Conservation (phyloP, 2,888 invertebrate species). For the Vesta saturnalis region DNA sequence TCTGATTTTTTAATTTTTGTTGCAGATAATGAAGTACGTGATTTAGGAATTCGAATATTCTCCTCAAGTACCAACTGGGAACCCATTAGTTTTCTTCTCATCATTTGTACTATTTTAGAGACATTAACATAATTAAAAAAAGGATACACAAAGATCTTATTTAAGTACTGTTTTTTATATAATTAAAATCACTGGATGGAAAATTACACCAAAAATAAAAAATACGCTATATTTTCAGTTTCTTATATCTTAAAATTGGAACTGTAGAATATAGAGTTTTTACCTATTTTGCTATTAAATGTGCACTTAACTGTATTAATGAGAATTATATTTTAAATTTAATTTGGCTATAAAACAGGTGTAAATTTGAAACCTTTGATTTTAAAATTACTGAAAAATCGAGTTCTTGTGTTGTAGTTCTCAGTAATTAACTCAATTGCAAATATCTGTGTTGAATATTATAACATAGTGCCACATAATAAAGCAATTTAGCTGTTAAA, state of each 20-base stretch:
- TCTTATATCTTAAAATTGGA: slow-evolving; percentile 10
- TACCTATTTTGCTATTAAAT: slow-evolving; percentile 35
- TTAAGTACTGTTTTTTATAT: slow-evolving; percentile 43
- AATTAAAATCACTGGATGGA: slow-evolving; percentile 57
- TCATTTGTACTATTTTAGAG: slow-evolving; percentile 36
- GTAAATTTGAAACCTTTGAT: not conserved
- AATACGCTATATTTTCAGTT: slow-evolving; percentile 21
- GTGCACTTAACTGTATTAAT: slow-evolving; percentile 29
- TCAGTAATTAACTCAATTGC: too few relatives aligned
- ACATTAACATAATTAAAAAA: slow-evolving; percentile 45
- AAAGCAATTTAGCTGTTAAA: slow-evolving; percentile 51
- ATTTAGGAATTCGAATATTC: slow-evolving; percentile 54
- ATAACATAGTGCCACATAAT: slow-evolving; percentile 40
- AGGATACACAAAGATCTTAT: slow-evolving; percentile 42
- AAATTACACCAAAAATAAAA: slow-evolving; percentile 54
- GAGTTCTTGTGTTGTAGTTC: too few relatives aligned
- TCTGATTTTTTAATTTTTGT: slow-evolving; percentile 24
- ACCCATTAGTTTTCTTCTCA: slow-evolving; percentile 25
- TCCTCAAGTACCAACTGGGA: slow-evolving; percentile 28
- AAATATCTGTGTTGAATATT: slow-evolving; percentile 42
- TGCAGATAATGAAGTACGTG: slow-evolving; percentile 57
- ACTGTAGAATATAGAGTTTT: slow-evolving; percentile 21
- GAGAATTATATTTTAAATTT: not conserved
- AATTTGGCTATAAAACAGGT: not conserved
- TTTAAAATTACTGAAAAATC: too few relatives aligned